Base-by-base conservation (phyloP, 2,113 vertebrate species). In the Platycercus adscitus region DNA sequence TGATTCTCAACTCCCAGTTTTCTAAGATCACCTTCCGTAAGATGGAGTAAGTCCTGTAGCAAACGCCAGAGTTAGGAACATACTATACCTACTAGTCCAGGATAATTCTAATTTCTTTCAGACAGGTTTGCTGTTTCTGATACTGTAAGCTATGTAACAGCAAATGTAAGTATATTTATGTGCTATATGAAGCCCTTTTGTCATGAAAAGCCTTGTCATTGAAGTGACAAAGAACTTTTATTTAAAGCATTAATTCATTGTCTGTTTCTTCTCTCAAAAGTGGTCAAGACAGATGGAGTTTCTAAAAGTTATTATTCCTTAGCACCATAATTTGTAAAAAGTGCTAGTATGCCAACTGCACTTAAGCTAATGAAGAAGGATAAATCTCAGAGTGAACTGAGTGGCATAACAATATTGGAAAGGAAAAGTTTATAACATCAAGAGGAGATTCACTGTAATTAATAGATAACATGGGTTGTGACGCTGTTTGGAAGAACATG, bases 1-100 rank as follows among this genome's bases (percentile, higher is more conserved):
- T 96, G 96, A 89, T 98, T 98, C 95, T 98, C 92, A 96, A 98
- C 93, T 47, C 98, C 98, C 23, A 98, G 92, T 94, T 98, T 97
- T 96, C 97, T 68, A 29, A 99, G 97, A 93, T 98, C 97, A 72
- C 71, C 93, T 73, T 99, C 98, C 12, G 97, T 98, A 73, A 98
- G 87, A 63, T 97, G 95, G 73, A 98, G 72, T 89, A 98, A 96
- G 81, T 99, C 98, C 98, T 99, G 88, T 13, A 83, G 39, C 95
- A 96, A 92, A 83, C 5, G 15, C 24, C 72, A 94, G 92, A 39
- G 78, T 43, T 94, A 89, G 60, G 47, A 92, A 91, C 18, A 75
- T 47, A 56, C 58, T 39, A 55, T n/a, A 60, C 5, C 33, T 39
- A 31, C 58, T 31, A 94, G 28, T 81, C 41, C 17, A 58, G 33